Evolutionary conservation across 2,113 vertebrate genomes (phyloP).

Genomic region (Lathamus discolor): DNA sequence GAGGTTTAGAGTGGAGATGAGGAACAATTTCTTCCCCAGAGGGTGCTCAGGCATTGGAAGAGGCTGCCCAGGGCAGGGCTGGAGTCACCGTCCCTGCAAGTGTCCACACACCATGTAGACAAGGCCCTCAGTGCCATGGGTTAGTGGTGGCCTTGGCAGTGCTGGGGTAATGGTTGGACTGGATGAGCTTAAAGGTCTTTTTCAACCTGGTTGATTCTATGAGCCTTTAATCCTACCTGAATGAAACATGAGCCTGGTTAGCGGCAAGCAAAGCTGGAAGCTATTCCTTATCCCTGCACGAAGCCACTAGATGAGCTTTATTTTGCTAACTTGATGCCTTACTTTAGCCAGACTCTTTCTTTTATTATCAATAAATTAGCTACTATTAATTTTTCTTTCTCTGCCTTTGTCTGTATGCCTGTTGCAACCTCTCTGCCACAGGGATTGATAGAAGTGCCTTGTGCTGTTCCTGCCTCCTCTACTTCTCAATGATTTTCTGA

Average conservation of each 20-base stretch:
- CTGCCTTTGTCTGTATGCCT: not conserved
- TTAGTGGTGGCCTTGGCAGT: not conserved
- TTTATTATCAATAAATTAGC: not conserved
- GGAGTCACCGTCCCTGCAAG: not conserved
- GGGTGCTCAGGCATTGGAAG: not conserved
- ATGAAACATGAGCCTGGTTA: not conserved
- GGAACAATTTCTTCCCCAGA: not conserved
- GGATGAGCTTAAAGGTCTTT: not conserved
- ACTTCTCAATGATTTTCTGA: not conserved
- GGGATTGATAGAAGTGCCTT: not conserved
- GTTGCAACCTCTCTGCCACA: not conserved
- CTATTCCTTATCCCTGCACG: not conserved
- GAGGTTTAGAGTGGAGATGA: not conserved
- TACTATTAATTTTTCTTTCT: not conserved
- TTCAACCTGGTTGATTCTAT: not conserved
- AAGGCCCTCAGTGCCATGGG: not conserved
- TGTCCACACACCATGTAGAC: accelerated
- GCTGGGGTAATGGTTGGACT: not conserved
- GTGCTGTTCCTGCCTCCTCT: not conserved
- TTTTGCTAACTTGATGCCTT: not conserved
- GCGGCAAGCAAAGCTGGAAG: not conserved
- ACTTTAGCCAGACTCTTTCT: not conserved
- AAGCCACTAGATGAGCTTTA: not conserved
- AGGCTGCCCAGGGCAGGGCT: not conserved
- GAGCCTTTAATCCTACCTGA: not conserved